Conservation (phyloP, 1,140 invertebrate genomes). For the Drosophila sulfurigaster region DNA sequence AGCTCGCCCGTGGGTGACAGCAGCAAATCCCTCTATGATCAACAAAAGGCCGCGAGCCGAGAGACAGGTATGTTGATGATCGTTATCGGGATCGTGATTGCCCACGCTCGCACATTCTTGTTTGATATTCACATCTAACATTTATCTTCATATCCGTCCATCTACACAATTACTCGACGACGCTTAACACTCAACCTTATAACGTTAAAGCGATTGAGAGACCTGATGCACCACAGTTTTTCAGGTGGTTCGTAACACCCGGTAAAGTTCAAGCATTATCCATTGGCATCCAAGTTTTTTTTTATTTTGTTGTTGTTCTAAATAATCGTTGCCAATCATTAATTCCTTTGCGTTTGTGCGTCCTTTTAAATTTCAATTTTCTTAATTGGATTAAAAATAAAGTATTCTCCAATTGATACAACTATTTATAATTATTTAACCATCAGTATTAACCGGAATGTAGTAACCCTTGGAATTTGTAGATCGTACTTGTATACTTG, state of each 20-base stretch:
- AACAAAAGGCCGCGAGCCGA: constrained; percentile 57
- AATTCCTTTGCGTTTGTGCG: constrained; percentile 1
- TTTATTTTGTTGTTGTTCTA: constrained; percentile 18
- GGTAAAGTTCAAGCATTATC: constrained; percentile 69
- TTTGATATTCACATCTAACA: constrained; percentile 64
- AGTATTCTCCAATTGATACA: not conserved
- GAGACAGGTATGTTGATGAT: constrained; percentile 73
- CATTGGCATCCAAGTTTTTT: constrained; percentile 47
- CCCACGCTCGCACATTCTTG: constrained; percentile 23
- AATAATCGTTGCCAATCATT: no score
- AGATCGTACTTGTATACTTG: constrained; percentile 19
- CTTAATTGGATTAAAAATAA: constrained; percentile 7
- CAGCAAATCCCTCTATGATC: constrained; percentile 76
- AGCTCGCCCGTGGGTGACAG: constrained; percentile 73
- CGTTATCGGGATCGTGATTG: not conserved
- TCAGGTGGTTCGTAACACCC: constrained; percentile 82
- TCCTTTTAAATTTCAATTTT: constrained; percentile 8
- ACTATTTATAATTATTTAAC: not conserved
- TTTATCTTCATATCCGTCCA: constrained; percentile 67
- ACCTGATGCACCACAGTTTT: constrained; percentile 74
- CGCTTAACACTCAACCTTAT: constrained; percentile 28
- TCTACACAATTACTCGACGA: constrained; percentile 32
- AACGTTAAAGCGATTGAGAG: constrained; percentile 61
- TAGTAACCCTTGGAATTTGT: constrained; percentile 22
- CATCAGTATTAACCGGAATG: constrained; percentile 56